These are phyloP conservation scores for Cnemophilus loriae DNA, from an alignment of 2,113 vertebrate genomes.

Conservation along the genomic window DNA sequence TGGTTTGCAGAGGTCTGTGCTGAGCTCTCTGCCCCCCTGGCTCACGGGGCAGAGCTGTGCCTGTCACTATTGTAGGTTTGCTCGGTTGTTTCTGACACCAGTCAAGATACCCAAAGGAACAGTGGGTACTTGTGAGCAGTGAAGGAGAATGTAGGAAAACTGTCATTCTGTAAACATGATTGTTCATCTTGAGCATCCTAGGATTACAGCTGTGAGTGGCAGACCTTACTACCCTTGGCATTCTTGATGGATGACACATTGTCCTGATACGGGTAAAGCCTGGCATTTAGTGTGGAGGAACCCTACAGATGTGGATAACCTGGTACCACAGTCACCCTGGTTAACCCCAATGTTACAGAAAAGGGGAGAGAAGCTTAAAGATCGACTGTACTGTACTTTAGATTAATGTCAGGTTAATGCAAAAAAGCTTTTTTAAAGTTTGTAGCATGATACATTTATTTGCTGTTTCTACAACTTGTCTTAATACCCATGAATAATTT, in stretches of 20 bases:
- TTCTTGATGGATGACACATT: neutral
- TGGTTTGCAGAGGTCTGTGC: neutral
- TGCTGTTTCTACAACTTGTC: neutral
- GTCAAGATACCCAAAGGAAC: neutral
- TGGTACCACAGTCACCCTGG: neutral
- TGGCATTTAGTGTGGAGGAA: neutral
- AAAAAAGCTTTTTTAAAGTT: neutral
- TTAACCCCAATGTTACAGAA: neutral
- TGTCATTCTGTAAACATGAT: neutral
- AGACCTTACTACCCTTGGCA: neutral
- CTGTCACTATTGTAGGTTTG: neutral
- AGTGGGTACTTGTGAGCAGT: neutral
- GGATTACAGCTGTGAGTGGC: neutral
- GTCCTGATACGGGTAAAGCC: neutral
- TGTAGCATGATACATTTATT: neutral
- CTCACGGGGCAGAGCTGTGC: neutral
- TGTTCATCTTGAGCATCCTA: neutral
- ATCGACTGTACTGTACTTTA: neutral
- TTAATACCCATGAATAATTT: neutral
- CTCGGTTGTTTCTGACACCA: neutral
- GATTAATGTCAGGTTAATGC: neutral
- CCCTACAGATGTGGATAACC: neutral
- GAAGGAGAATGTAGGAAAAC: neutral
- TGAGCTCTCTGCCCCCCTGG: neutral
- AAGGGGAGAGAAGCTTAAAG: neutral